Conservation (phyloP, 2,113 vertebrate species). For the Opisthocomus hoazin region DNA sequence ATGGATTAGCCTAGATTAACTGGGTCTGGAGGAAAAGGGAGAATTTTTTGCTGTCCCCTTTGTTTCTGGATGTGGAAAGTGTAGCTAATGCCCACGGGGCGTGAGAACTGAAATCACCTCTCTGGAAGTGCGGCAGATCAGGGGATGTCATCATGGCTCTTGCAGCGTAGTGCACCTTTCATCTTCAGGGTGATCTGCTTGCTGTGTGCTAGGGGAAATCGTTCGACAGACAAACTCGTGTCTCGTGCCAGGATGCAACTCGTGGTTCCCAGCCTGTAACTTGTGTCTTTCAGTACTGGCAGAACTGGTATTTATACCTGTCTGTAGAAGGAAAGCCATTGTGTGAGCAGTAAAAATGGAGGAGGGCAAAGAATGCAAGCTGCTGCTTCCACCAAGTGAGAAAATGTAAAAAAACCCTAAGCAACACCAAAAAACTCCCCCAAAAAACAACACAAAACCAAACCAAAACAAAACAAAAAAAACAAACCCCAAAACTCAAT, state of each 20-base stretch:
- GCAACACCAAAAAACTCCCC: too few species aligned
- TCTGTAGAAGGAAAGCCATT: background rate
- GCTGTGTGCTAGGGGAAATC: background rate
- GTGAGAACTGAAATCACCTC: background rate
- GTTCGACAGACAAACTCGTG: background rate
- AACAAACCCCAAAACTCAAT: accelerated
- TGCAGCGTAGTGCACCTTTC: background rate
- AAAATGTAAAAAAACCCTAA: background rate
- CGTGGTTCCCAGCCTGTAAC: background rate
- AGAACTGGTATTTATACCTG: background rate
- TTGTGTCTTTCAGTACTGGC: background rate
- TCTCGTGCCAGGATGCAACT: background rate
- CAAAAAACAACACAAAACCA: too few species aligned
- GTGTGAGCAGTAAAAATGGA: background rate
- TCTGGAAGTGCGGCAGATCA: background rate
- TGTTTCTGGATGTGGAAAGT: background rate
- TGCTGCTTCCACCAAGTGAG: background rate
- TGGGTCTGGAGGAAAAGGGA: background rate
- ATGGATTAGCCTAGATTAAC: background rate
- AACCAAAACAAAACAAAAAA: background rate
- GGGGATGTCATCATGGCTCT: background rate
- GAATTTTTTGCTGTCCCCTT: background rate
- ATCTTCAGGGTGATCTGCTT: background rate
- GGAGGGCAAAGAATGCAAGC: background rate
- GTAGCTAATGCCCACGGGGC: background rate